phyloP scores from a whole-genome alignment of 1,140 invertebrate genomes.

The Ceratitis capitata region DNA sequence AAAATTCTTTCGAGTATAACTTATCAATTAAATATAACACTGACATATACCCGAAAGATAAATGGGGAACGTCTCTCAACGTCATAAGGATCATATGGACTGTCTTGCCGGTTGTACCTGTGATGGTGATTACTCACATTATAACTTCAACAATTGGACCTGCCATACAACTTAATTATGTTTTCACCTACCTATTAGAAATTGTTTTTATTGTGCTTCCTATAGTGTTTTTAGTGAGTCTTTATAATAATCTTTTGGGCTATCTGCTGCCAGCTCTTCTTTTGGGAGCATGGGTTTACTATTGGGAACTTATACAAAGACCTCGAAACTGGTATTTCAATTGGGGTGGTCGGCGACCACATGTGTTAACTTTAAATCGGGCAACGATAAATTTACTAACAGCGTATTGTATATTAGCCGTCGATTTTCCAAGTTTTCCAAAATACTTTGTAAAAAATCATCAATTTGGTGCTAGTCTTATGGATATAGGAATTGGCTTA shows the following conservation, averaged over 20 bases:
- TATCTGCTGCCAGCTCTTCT: background rate
- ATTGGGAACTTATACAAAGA: background rate
- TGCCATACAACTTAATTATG: too few relatives aligned
- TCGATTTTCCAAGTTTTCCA: slow-evolving; percentile 92
- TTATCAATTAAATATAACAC: background rate
- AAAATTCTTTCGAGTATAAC: background rate
- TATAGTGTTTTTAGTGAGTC: slow-evolving; percentile 45
- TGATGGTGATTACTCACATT: background rate
- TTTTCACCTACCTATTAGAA: background rate
- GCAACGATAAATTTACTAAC: slow-evolving; percentile 80
- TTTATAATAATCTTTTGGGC: background rate
- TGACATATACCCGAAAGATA: background rate
- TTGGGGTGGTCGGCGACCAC: slow-evolving; percentile 47
- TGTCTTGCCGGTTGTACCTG: background rate
- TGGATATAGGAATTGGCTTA: slow-evolving; percentile 94
- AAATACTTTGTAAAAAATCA: slow-evolving; percentile 87
- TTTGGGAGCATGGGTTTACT: background rate
- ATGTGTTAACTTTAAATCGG: slow-evolving; percentile 67
- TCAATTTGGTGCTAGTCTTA: slow-evolving; percentile 86
- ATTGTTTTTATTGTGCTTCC: slow-evolving; percentile 50
- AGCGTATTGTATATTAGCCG: slow-evolving; percentile 86
- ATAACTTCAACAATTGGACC: background rate
- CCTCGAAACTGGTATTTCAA: background rate
- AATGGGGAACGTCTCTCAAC: background rate
- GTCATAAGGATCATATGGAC: background rate